These are phyloP conservation scores for Hycleus phaleratus DNA, from an alignment of 1,140 invertebrate species.

Conservation along the genomic window DNA sequence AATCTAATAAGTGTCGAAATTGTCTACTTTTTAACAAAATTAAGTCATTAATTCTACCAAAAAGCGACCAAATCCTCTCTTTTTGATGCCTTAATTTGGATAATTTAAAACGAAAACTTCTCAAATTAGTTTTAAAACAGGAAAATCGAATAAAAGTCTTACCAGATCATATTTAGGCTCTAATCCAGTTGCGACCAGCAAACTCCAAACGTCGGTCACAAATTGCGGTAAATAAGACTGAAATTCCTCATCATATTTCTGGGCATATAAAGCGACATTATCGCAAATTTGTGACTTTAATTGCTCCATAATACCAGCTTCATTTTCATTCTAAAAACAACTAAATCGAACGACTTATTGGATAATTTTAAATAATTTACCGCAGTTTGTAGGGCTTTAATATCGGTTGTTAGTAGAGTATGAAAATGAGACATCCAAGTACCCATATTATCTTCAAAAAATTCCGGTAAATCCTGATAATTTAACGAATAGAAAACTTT, in stretches of 20 bases:
- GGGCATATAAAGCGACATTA: conserved; percentile 88
- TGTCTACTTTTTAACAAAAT: no score
- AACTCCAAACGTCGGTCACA: conserved; percentile 87
- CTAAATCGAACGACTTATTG: background rate
- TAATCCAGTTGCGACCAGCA: conserved; percentile 74
- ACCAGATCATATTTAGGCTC: conserved; percentile 89
- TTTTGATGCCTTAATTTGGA: no score
- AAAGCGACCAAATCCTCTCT: no score
- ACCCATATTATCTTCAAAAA: conserved; percentile 96
- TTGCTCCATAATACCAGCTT: conserved; percentile 83
- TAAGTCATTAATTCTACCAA: no score
- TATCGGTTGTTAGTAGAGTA: conserved; percentile 67
- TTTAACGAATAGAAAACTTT: conserved; percentile 97
- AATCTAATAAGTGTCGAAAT: no score
- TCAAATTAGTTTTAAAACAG: conserved; percentile 8
- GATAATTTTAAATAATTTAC: conserved; percentile 41
- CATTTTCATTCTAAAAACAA: conserved; percentile 65
- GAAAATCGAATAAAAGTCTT: conserved; percentile 28
- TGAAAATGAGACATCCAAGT: conserved; percentile 91
- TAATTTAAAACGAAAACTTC: background rate
- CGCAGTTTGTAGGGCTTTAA: conserved; percentile 59
- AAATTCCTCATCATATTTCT: conserved; percentile 98
- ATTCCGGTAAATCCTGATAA: conserved; percentile 94
- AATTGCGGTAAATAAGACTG: conserved; percentile 78
- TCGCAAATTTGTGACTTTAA: conserved; percentile 93